Conservation (phyloP, 2,888 invertebrate genomes). For the Drosophila merina region DNA sequence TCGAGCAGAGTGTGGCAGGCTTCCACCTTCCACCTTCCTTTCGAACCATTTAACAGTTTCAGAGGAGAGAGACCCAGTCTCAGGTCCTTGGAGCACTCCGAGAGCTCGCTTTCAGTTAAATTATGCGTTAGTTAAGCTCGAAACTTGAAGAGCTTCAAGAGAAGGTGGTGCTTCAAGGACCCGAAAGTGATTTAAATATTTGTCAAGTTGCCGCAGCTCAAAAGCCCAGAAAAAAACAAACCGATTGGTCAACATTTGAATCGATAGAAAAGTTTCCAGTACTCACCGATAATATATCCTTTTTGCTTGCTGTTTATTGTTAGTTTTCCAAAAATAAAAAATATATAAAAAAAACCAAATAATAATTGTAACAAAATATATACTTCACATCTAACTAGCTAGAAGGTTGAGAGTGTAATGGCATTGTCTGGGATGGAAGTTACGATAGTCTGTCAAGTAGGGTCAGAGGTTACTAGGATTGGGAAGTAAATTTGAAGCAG, state of each 20-base stretch:
- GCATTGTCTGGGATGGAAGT: neutral
- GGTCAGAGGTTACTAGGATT: neutral
- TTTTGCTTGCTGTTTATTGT: too few relatives aligned
- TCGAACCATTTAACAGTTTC: slow-evolving; percentile 26
- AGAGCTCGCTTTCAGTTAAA: slow-evolving; percentile 65
- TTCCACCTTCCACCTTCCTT: neutral
- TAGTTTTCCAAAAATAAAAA: neutral
- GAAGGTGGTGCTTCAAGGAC: neutral
- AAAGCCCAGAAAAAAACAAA: too few relatives aligned
- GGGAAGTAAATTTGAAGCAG: neutral
- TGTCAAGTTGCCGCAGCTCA: too few relatives aligned
- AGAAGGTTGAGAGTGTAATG: neutral
- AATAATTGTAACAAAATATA: neutral
- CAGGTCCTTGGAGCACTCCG: neutral
- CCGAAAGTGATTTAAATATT: slow-evolving; percentile 13
- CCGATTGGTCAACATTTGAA: too few relatives aligned
- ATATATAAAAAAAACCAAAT: neutral
- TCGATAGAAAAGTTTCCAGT: neutral
- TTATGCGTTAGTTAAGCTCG: slow-evolving; percentile 53
- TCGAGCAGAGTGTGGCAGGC: slow-evolving; percentile 7
- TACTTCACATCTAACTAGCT: neutral
- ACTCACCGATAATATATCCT: neutral
- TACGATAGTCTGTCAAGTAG: neutral
- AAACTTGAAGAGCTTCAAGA: neutral
- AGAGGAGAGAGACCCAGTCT: too few relatives aligned